Evolutionary conservation across 2,888 invertebrate genomes (phyloP).

Genomic region (Sericinus montela): DNA sequence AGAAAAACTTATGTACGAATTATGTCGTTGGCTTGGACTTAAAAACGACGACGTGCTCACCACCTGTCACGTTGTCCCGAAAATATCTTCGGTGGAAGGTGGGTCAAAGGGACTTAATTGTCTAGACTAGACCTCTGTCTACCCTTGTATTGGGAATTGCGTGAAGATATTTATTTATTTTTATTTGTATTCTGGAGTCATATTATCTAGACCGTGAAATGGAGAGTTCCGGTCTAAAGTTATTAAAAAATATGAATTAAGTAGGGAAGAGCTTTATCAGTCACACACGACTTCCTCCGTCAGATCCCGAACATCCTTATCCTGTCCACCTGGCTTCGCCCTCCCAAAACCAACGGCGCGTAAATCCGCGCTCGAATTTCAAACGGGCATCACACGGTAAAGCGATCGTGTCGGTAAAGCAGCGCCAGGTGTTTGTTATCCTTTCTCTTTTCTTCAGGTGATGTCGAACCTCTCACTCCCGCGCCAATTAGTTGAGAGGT

Average conservation of each 20-base stretch:
- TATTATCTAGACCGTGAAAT: background rate
- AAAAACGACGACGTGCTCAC: no score
- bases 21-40: no score
- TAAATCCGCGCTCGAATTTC: slow-evolving; percentile 62
- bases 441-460: slow-evolving; percentile 56
- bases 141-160: no score
- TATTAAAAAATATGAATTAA: background rate
- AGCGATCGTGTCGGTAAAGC: slow-evolving; percentile 48
- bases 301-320: slow-evolving; percentile 33
- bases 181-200: no score
- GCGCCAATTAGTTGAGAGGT: slow-evolving; percentile 51
- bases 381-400: slow-evolving; percentile 37
- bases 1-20: no score
- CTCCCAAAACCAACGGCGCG: slow-evolving; percentile 54
- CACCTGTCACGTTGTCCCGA: no score
- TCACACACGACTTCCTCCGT: slow-evolving; percentile 27
- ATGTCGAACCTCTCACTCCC: slow-evolving; percentile 51
- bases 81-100: no score
- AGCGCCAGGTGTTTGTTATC: slow-evolving; percentile 54
- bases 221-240: background rate
- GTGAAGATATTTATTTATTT: no score
- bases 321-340: slow-evolving; percentile 41
- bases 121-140: no score
- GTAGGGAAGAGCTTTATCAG: slow-evolving; percentile 7
- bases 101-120: no score